Evolutionary conservation across 2,113 vertebrate genomes (phyloP).

Genomic region (Embiotoca jacksoni): DNA sequence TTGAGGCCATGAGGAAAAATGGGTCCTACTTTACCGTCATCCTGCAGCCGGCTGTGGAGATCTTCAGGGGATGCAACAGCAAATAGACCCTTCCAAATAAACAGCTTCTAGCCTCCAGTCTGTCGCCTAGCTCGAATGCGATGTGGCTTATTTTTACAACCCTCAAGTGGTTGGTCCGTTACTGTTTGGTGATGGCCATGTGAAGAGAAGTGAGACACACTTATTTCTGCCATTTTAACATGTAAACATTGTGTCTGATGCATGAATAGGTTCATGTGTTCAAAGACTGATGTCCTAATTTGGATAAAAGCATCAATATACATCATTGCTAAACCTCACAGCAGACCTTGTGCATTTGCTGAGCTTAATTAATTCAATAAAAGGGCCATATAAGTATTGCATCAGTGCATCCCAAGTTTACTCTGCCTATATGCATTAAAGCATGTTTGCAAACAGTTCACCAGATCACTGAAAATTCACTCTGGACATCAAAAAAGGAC

Average conservation of each 20-base stretch:
- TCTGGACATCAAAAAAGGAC: background rate
- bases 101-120: slow-evolving; percentile 39
- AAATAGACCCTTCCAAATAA: slow-evolving; percentile 60
- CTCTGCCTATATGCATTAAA: background rate
- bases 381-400: background rate
- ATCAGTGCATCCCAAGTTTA: background rate
- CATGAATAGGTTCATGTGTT: slow-evolving; percentile 1
- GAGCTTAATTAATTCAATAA: background rate
- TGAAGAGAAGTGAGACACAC: background rate
- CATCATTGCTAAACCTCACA: background rate
- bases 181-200: slow-evolving; percentile 10
- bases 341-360: background rate
- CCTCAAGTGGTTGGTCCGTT: slow-evolving; percentile 32
- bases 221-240: slow-evolving; percentile 8
- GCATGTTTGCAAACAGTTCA: background rate
- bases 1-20: slow-evolving; percentile 7
- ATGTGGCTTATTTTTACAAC: slow-evolving; percentile 17
- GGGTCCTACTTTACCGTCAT: background rate
- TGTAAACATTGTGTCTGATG: background rate
- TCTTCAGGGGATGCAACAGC: slow-evolving; percentile 51
- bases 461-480: background rate
- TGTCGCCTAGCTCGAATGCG: slow-evolving; percentile 37
- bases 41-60: slow-evolving; percentile 14
- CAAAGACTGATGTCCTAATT: background rate
- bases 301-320: background rate